Evolutionary conservation across 1,140 invertebrate species (phyloP).

Genomic region (Eurosta solidaginis): DNA sequence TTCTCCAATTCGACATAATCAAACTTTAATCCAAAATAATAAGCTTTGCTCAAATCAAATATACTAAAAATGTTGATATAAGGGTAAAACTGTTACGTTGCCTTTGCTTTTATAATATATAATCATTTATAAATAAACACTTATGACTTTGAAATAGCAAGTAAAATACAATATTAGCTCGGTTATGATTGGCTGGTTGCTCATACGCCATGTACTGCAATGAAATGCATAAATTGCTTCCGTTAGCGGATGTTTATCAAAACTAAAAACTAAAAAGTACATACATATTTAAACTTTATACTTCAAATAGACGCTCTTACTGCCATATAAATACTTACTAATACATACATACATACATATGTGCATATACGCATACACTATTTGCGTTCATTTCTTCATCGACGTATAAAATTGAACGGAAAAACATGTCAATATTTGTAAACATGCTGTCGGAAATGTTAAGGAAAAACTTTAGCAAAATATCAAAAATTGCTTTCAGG

Average conservation of each 20-base stretch:
- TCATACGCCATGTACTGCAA: neutral
- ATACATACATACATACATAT: too few species aligned
- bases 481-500: neutral
- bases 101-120: too few species aligned
- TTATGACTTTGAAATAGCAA: neutral
- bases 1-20: too few species aligned
- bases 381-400: too few species aligned
- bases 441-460: constrained; percentile 20
- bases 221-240: neutral
- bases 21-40: too few species aligned
- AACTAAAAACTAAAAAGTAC: neutral
- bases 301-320: too few species aligned
- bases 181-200: neutral
- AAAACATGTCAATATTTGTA: neutral
- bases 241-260: neutral
- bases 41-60: too few species aligned
- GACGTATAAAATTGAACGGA: neutral
- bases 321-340: too few species aligned
- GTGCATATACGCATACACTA: too few species aligned
- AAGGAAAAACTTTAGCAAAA: neutral
- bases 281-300: neutral
- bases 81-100: too few species aligned
- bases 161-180: neutral
- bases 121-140: neutral
- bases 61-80: too few species aligned